Evolutionary conservation across 2,113 vertebrate species (phyloP).

Genomic region (Chinchilla lanigera): DNA sequence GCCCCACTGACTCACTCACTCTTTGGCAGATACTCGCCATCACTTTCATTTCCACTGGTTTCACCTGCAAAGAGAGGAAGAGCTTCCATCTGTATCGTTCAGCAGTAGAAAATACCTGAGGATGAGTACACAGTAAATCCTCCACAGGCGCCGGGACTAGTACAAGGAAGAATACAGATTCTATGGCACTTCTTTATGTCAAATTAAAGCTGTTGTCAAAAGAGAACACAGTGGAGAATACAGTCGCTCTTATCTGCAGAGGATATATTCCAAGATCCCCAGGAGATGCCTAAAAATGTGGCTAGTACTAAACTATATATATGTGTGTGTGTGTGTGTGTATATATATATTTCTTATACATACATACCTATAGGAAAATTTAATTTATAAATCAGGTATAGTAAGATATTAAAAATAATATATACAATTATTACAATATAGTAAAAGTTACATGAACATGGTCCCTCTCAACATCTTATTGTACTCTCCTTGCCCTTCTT

Average conservation of each 20-base stretch:
- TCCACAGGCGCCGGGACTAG: background rate
- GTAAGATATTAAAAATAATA: background rate
- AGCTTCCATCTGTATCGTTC: constrained; percentile 67
- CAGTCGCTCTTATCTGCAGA: background rate
- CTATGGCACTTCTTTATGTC: background rate
- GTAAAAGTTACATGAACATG: background rate
- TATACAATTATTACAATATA: background rate
- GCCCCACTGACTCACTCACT: constrained; percentile 90
- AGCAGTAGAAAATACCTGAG: background rate
- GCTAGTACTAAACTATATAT: background rate
- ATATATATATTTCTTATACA: background rate
- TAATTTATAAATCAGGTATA: background rate
- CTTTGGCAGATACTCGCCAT: constrained; percentile 93
- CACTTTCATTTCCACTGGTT: constrained; percentile 96
- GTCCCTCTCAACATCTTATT: background rate
- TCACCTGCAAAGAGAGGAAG: constrained; percentile 90
- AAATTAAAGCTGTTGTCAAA: background rate
- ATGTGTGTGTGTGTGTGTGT: too few relatives aligned
- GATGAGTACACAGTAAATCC: background rate
- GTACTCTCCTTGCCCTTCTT: background rate
- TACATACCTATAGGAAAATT: background rate
- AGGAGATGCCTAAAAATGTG: background rate
- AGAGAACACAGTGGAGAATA: background rate
- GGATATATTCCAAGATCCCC: background rate
- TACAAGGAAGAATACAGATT: background rate